Evolutionary conservation across 2,888 invertebrate species (phyloP).

Genomic region (Cepaea hortensis): DNA sequence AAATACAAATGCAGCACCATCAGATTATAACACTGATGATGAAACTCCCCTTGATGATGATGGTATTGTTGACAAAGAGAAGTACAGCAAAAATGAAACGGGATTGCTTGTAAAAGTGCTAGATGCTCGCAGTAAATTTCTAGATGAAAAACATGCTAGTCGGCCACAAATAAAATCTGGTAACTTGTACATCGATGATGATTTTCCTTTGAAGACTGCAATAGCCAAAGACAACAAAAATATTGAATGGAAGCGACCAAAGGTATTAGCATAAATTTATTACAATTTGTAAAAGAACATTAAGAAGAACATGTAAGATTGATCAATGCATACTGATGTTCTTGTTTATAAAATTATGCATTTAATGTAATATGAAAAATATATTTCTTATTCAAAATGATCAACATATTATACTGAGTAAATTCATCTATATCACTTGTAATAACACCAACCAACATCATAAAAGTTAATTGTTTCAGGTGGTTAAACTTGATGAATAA

Average conservation of each 20-base stretch:
- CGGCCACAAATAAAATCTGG: constrained; percentile 50
- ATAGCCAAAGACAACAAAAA: constrained; percentile 51
- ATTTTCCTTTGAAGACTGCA: constrained; percentile 61
- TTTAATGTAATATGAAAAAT: too few relatives aligned
- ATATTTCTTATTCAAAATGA: too few relatives aligned
- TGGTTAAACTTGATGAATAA: too few relatives aligned
- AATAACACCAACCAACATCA: too few relatives aligned
- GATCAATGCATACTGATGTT: too few relatives aligned
- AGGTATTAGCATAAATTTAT: constrained; percentile 54
- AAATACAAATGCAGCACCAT: neutral
- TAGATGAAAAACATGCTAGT: constrained; percentile 45
- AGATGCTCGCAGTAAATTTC: constrained; percentile 52
- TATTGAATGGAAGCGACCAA: constrained; percentile 67
- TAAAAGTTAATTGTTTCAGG: too few relatives aligned
- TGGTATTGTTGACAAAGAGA: constrained; percentile 17
- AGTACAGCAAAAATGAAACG: constrained; percentile 34
- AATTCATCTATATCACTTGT: too few relatives aligned
- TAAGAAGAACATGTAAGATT: too few relatives aligned
- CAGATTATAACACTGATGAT: constrained; percentile 18
- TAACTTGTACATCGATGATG: constrained; percentile 59
- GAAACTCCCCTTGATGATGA: constrained; percentile 44
- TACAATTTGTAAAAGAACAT: too few relatives aligned
- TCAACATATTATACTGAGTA: too few relatives aligned
- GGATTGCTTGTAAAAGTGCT: constrained; percentile 50
- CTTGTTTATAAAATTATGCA: too few relatives aligned